phyloP scores from a whole-genome alignment of 2,113 vertebrate genomes.

The Microcebus jonahi region DNA sequence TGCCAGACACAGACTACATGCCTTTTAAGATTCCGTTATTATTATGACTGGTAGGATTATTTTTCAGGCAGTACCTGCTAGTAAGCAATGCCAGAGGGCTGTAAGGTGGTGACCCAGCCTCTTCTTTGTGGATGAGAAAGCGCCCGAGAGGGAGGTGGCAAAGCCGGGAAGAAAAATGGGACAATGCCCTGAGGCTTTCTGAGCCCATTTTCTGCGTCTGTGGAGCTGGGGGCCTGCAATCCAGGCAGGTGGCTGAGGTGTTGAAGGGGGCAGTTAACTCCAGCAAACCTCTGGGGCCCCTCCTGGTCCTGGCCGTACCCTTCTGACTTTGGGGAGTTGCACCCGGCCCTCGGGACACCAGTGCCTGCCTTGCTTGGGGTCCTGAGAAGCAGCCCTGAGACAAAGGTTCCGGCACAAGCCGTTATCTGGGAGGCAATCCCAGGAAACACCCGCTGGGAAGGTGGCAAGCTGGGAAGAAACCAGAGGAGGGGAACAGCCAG shows the following conservation, averaged over 20 bases:
- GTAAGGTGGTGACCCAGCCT: not conserved
- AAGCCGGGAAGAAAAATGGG: not conserved
- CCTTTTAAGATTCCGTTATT: not conserved
- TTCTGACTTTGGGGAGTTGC: not conserved
- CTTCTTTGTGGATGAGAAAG: constrained; percentile 5
- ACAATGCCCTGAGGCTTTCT: not conserved
- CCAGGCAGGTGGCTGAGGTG: not conserved
- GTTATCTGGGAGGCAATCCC: not conserved
- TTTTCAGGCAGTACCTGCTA: fast-evolving
- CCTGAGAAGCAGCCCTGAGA: not conserved
- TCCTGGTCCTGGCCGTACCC: not conserved
- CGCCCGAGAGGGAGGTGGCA: not conserved
- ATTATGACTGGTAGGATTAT: not conserved
- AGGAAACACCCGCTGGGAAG: not conserved
- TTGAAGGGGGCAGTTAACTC: not conserved
- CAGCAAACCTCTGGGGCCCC: not conserved
- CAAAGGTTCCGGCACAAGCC: fast-evolving
- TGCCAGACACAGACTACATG: not conserved
- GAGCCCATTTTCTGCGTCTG: not conserved
- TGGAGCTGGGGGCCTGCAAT: too few species aligned
- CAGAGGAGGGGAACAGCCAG: not conserved
- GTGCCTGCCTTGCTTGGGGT: not conserved
- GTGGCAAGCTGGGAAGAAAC: not conserved
- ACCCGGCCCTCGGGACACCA: fast-evolving
- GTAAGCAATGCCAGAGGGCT: constrained; percentile 36